Base-by-base conservation (phyloP, 2,797 vertebrate species). In the Falco naumanni region DNA sequence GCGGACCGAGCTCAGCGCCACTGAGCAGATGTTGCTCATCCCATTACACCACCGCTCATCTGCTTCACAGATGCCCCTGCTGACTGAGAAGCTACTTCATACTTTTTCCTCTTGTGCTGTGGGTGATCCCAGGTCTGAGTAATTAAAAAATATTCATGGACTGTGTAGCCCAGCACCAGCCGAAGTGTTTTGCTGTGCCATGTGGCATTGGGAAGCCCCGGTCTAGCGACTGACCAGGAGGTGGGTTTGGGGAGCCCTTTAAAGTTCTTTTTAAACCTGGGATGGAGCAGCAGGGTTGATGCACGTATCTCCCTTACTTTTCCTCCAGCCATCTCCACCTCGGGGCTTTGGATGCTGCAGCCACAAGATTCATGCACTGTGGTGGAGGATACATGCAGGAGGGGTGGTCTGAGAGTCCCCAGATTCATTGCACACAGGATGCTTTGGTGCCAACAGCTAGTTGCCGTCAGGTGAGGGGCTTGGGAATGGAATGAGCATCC, bases 361-460 rank as follows among this genome's bases (percentile, higher is more conserved):
- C 34, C 24, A 4, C 31, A 18, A 19, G 29, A 8, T 76, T 51
- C 26, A 10, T 47, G 48, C 25, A 11, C 51, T 0, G 0, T 8
- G 54, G 26, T 28, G 21, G 21, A 76, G 41, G 39, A 47, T 50
- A 41, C 2, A 0, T 0, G 1, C 10, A 31, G 56, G 50, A 76
- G 21, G 24, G 21, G 24, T 34, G 45, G 11, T 53, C 57, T n/a
- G 25, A 63, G 65, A 82, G n/a, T 48, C 75, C 61, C 65, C 39
- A 25, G 0, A 10, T 59, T 76, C 5, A 0, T 29, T 24, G 20
- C 48, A 17, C 0, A 0, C 5, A 4, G 77, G 74, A 22, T 12
- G 47, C 72, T 43, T 39, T 3, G 1, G 33, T 45, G 47, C 41
- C 64, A 61, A 17, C 72, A 41, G 54, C 81, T 26, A 60, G 11